Conservation (phyloP, 2,797 vertebrate species). For the Muscicapa comitata region DNA sequence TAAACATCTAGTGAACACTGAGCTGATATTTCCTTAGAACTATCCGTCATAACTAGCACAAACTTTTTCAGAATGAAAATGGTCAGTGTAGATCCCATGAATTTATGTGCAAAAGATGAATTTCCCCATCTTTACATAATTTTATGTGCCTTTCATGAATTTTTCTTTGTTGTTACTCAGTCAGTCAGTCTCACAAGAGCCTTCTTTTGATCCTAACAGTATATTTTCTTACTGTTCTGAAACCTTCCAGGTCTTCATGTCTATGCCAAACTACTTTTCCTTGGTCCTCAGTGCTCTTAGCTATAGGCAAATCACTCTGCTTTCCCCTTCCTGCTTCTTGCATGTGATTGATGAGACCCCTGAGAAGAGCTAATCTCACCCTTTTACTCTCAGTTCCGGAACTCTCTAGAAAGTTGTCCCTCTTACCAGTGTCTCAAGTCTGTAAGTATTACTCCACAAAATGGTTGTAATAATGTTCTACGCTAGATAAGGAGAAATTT, state of each 20-base stretch:
- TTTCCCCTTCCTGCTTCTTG: neutral
- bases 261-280: neutral
- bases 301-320: neutral
- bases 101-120: neutral
- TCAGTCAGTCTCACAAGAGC: neutral
- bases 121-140: neutral
- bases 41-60: neutral
- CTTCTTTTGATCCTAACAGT: neutral
- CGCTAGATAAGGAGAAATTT: neutral
- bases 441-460: neutral
- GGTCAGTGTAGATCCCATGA: fast-evolving
- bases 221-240: neutral
- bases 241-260: neutral
- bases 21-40: neutral
- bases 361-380: neutral
- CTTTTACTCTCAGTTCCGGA: neutral
- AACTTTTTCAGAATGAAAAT: neutral
- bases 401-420: neutral
- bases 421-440: neutral
- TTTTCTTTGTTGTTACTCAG: neutral
- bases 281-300: neutral
- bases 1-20: neutral
- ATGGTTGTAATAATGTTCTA: neutral
- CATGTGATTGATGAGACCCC: neutral
- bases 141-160: neutral